phyloP scores from a whole-genome alignment of 2,113 vertebrate species.

The human region DNA sequence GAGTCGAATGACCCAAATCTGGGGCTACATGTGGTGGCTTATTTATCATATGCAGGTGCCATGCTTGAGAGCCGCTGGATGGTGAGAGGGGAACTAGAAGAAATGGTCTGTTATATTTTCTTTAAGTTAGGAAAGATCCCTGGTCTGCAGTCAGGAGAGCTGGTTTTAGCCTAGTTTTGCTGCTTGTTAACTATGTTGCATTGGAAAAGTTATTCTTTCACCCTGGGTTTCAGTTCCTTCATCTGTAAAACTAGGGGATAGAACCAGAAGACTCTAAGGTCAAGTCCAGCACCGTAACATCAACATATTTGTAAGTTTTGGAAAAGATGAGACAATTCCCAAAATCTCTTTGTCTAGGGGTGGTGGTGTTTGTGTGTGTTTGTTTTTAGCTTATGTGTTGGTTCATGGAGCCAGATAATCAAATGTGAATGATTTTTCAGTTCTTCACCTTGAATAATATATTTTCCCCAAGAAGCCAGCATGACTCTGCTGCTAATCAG shows the following conservation, averaged over 20 bases:
- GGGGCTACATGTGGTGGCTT: neutral
- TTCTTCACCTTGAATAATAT: neutral
- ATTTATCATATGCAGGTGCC: rapidly evolving
- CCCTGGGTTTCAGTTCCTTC: neutral
- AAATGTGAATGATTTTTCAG: neutral
- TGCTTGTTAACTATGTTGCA: neutral
- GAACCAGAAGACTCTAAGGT: neutral
- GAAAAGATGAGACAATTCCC: neutral
- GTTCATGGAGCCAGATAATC: neutral
- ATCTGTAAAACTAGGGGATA: neutral
- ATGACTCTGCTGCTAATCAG: neutral
- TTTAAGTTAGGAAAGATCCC: neutral
- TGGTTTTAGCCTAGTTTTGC: neutral
- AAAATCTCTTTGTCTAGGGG: neutral
- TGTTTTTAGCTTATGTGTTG: neutral
- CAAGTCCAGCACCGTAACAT: neutral
- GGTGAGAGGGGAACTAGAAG: neutral
- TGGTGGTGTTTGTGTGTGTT: neutral
- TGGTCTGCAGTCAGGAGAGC: neutral
- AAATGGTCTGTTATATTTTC: neutral
- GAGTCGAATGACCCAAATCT: neutral
- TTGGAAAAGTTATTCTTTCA: neutral
- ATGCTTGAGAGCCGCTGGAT: neutral
- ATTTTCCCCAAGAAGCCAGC: neutral
- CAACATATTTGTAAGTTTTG: neutral